These are phyloP conservation scores for Onychomys torridus DNA, from an alignment of 2,797 vertebrate species.

Conservation along the genomic window DNA sequence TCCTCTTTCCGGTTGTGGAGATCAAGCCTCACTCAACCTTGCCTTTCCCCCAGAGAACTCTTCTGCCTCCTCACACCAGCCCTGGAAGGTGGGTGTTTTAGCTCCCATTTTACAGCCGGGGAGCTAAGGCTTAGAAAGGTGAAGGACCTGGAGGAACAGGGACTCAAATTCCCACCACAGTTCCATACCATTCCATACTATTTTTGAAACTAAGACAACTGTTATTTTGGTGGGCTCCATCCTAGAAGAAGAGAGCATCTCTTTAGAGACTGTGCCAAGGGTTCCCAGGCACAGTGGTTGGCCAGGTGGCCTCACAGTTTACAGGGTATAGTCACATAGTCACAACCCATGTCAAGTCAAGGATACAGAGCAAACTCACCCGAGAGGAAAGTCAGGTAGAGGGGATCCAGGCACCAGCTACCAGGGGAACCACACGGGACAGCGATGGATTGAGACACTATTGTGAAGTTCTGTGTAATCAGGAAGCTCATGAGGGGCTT, in stretches of 20 bases:
- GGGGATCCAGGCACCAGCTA: neutral
- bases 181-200: neutral
- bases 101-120: neutral
- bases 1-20: neutral
- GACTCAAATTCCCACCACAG: neutral
- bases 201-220: neutral
- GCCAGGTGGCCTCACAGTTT: neutral
- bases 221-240: neutral
- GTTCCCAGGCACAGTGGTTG: neutral
- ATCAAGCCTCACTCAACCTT: neutral
- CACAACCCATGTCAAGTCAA: neutral
- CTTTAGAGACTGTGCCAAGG: neutral
- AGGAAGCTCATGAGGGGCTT: neutral
- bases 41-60: neutral
- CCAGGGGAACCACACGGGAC: neutral
- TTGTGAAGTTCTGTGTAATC: neutral
- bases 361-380: neutral
- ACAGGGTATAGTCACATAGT: neutral
- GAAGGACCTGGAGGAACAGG: neutral
- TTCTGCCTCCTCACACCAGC: neutral
- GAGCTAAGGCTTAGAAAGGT: neutral
- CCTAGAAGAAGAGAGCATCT: neutral
- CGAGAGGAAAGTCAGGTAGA: neutral
- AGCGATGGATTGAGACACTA: neutral
- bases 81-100: neutral